Base-by-base conservation (phyloP, 1,140 invertebrate species). In the Nasonia vitripennis region DNA sequence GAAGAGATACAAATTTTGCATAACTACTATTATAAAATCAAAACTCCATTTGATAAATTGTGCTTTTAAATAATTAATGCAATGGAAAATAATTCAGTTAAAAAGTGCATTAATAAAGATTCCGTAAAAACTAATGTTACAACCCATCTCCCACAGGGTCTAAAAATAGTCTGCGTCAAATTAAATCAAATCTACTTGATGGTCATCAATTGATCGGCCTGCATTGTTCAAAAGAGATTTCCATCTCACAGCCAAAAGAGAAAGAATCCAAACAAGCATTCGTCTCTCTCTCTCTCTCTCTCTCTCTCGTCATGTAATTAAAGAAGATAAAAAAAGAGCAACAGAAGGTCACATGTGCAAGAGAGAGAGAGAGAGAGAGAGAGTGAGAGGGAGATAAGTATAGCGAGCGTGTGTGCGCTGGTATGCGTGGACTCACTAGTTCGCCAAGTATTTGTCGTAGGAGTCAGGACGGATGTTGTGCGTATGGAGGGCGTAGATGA, bases 401-500 rank as follows among this genome's bases (percentile, higher is more conserved):
- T 14, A 67, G n/a, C n/a, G 11, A 17, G 11, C n/a, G 20, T 45
- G 48, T 78, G 2, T 23, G 68, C 48, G 10, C 48, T 51, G 5
- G 48, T 51, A 68, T 71, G 9, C 68, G 68, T n/a, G n/a, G 91
- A 96, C 97, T 96, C 95, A 99, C 98, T 98, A 98, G 92, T 98
- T 98, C 88, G 95, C 94, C 79, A 99, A 93, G 92, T 99, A 99
- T 91, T 96, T 95, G 88, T 97, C 95, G 90, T 96, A 96, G 31
- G 95, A 96, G 92, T 98, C 97, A 74, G 98, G 97, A 89, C 97
- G 96, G 67, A 99, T 97, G 91, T 98, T 98, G 93, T 99, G 98
- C 82, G 98, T 98, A 91, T 99, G 97, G 48, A 99, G 93, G 86
- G 98, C 97, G 94, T 98, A 99, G 89, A 99, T 97, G 45, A 97